Conservation (phyloP, 2,797 vertebrate genomes). For the Macropodus opercularis region DNA sequence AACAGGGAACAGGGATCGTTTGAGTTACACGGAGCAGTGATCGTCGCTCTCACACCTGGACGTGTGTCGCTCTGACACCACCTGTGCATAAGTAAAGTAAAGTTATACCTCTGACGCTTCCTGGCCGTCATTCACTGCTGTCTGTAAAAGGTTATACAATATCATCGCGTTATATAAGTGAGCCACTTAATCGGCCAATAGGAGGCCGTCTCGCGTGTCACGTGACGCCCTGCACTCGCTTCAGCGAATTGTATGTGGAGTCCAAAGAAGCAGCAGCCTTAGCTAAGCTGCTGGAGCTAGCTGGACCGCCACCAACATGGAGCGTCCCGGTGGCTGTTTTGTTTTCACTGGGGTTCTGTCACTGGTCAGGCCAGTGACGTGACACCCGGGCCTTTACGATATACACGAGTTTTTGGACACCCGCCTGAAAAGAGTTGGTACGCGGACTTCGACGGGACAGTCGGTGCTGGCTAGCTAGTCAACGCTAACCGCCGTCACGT, state of each 20-base stretch:
- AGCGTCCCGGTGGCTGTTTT: rapidly evolving
- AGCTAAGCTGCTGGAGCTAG: conserved; percentile 42
- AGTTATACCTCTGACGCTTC: conserved; percentile 1
- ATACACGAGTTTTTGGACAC: neutral
- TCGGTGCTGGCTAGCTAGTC: conserved; percentile 14
- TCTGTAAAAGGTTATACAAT: conserved; percentile 79
- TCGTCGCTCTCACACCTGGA: too few relatives aligned
- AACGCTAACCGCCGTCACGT: neutral
- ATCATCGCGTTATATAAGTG: conserved; percentile 81
- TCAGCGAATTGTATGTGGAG: conserved; percentile 25
- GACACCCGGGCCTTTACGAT: neutral
- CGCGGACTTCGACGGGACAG: conserved; percentile 7
- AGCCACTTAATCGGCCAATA: conserved; percentile 78
- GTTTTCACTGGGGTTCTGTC: neutral
- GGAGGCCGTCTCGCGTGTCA: conserved; percentile 45
- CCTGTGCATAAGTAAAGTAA: too few relatives aligned
- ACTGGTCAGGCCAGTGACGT: neutral
- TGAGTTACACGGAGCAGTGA: neutral
- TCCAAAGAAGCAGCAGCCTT: conserved; percentile 36
- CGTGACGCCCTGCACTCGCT: conserved; percentile 45
- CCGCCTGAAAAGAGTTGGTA: neutral
- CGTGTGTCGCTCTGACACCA: too few relatives aligned
- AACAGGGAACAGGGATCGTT: neutral
- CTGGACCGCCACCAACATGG: conserved; percentile 35
- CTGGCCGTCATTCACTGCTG: conserved; percentile 6